These are phyloP conservation scores for Aurelia coerulea DNA, from an alignment of 30 jellyfish, hydroid and myxozoan species.

Conservation along the genomic window DNA sequence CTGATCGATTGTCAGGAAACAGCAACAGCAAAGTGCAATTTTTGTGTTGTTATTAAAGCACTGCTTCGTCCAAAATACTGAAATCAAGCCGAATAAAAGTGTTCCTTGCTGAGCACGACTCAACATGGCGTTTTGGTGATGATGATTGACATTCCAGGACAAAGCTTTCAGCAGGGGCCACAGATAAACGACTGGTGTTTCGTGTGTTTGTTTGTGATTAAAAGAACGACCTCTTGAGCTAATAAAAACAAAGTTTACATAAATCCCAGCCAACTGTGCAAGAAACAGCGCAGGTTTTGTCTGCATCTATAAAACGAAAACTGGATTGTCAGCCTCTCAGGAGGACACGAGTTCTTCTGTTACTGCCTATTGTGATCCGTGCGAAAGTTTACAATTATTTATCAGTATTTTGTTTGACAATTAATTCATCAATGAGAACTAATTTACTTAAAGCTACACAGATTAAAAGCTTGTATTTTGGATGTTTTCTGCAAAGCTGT, in stretches of 20 bases:
- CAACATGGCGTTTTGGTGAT: neutral
- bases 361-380: neutral
- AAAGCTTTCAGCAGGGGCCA: conserved; percentile 38
- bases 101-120: neutral
- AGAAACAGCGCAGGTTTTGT: conserved; percentile 35
- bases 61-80: too few species aligned
- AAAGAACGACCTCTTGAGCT: conserved; percentile 34
- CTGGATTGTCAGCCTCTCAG: neutral
- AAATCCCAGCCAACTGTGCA: conserved; percentile 35
- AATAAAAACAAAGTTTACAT: neutral
- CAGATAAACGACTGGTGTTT: conserved; percentile 17
- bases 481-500: too few species aligned
- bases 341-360: neutral
- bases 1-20: too few species aligned
- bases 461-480: too few species aligned
- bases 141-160: conserved; percentile 12
- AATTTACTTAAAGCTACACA: neutral
- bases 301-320: neutral
- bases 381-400: neutral
- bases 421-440: neutral
- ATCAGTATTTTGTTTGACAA: neutral
- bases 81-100: too few species aligned
- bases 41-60: too few species aligned
- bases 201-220: conserved; percentile 19
- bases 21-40: too few species aligned